Conservation (phyloP, 2,113 vertebrate genomes). For the Erpornis zantholeuca region DNA sequence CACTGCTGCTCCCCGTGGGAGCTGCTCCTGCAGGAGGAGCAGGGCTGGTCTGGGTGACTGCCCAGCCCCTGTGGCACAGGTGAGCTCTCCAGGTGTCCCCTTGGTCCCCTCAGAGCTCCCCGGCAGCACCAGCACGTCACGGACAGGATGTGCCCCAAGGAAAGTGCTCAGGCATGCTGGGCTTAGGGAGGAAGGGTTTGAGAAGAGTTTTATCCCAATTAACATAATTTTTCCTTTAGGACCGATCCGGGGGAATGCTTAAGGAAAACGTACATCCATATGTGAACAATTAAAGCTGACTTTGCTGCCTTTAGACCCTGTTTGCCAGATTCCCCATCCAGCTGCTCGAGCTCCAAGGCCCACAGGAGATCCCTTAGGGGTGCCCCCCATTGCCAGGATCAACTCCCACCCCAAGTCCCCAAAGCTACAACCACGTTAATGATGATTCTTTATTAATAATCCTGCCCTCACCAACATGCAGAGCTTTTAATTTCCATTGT, state of each 20-base stretch:
- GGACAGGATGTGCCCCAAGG: background rate
- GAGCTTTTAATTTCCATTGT: background rate
- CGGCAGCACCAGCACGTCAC: accelerated
- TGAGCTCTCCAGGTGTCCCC: background rate
- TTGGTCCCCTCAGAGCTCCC: accelerated
- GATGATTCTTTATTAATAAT: background rate
- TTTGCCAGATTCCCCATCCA: background rate
- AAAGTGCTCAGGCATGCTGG: accelerated
- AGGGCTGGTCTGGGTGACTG: background rate
- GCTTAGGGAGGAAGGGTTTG: background rate
- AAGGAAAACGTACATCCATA: accelerated
- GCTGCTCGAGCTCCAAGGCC: background rate
- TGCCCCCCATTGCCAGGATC: background rate
- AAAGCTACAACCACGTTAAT: accelerated
- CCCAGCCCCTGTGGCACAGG: background rate
- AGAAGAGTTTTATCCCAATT: background rate
- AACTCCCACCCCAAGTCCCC: background rate
- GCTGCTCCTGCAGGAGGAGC: background rate
- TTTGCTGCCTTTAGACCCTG: accelerated
- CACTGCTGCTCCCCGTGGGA: background rate
- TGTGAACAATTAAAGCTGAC: background rate
- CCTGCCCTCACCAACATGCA: background rate
- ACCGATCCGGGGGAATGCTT: background rate
- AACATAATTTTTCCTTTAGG: background rate
- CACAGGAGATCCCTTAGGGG: accelerated